Base-by-base conservation (phyloP, 2,113 vertebrate species). In the Gila orcuttii region DNA sequence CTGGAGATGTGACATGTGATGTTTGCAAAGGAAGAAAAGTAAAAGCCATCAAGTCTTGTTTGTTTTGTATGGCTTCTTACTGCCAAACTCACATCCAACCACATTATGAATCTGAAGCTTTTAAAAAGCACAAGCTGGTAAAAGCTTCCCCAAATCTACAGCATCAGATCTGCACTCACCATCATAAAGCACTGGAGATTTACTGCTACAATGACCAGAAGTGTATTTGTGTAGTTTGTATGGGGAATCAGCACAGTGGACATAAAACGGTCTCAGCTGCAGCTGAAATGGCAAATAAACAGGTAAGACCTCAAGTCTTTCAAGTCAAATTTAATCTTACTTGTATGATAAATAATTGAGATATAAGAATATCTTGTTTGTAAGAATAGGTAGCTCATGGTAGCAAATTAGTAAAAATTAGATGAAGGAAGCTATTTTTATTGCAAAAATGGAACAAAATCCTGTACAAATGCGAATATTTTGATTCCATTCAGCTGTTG, bases 41-140 rank as follows among this genome's bases (percentile, higher is more conserved):
- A 91, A 96, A 95, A 88, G 97, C 98, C 0, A 94, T 96, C 2
- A 96, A 96, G 84, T 98, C 97, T 3, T 99, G 98, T 85, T 91
- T 98, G 89, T 96, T 97, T 85, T 99, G 98, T 89, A 93, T 98
- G 94, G 97, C 97, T 68, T 98, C 97, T 19, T 99, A 98, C 94
- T 99, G 98, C 5, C 96, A 97, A n/a, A 84, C 93, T 77, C 97
- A n/a, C n/a, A n/a, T n/a, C n/a, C n/a, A n/a, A 99, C 96, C 97
- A 17, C 98, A 99, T 77, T 95, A 97, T 91, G 95, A 98, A 73
- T 96, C 96, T 0, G 93, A 96, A 0, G 96, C 96, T 0, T 98
- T 98, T 90, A 96, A 96, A 23, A 97, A 96, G 79, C 98, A 99
- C 92, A 96, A 95, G 91, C 93, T 99, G 57, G 94, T 97, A 1